Base-by-base conservation (phyloP, 2,113 vertebrate species). In the Vanacampus margaritifer region DNA sequence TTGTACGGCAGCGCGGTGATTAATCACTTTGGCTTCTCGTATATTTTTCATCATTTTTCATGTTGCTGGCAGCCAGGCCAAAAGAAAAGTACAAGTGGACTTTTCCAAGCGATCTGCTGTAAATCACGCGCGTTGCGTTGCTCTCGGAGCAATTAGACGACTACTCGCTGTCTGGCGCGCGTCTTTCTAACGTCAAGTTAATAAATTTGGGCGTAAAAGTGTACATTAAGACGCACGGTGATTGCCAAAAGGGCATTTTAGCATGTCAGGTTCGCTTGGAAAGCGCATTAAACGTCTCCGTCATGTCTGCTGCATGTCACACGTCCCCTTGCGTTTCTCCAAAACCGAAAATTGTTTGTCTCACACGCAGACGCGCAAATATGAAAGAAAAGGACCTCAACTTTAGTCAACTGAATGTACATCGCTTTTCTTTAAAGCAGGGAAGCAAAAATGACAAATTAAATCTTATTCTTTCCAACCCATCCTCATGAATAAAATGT, bases 301-400 rank as follows among this genome's bases (percentile, higher is more conserved):
- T 54, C 71, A 54, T 64, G 54, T 78, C 79, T 76, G 63, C 64
- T 62, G 61, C 60, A 46, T 62, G 6, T 65, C 70, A 72, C 70
- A 72, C 48, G 16, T 66, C 58, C 9, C 39, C 13, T 41, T 12
- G 3, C 13, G 11, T 75, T 65, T 60, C 64, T 68, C 62, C 9
- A 23, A 51, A 51, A n/a, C n/a, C n/a, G n/a, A n/a, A n/a, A n/a
- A 21, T 8, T 51, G 21, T 51, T n/a, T n/a, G 48, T 23, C n/a
- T n/a, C 48, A 9, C 21, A n/a, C 46, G 3, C n/a, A 13, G 3
- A 26, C 11, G 39, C 39, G 10, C 39, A 41, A 41, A 10, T 41
- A 41, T 41, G 11, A 41, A 41, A 12, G 12, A 12, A 41, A 41
- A 41, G 39, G 6, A 37, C 10, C 37, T n/a, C 4, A 2, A 32